Evolutionary conservation across 2,797 vertebrate genomes (phyloP).

Genomic region (Siniperca obscura): DNA sequence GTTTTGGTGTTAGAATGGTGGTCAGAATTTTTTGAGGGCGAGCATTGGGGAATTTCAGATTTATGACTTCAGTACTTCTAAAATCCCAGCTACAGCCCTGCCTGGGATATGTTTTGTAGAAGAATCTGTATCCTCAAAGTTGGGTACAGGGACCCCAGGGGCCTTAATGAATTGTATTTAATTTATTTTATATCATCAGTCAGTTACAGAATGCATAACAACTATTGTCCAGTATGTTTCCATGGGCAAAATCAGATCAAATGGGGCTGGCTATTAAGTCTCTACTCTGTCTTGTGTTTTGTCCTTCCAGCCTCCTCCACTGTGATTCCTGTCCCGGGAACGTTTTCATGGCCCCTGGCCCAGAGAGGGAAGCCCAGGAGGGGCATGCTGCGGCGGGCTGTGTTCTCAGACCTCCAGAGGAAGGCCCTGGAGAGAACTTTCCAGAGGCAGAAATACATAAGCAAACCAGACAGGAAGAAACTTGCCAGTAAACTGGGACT

Average conservation of each 20-base stretch:
- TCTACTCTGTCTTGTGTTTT: not conserved
- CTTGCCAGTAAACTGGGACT: slow-evolving; percentile 93
- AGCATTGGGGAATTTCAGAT: too few relatives aligned
- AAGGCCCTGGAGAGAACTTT: slow-evolving; percentile 98
- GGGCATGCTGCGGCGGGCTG: slow-evolving; percentile 95
- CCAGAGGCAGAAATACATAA: slow-evolving; percentile 99
- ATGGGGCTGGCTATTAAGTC: not conserved
- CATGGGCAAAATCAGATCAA: not conserved
- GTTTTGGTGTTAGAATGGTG: too few relatives aligned
- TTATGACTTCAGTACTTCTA: too few relatives aligned
- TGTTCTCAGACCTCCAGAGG: slow-evolving; percentile 97
- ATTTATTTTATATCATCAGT: not conserved
- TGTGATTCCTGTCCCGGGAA: slow-evolving; percentile 93
- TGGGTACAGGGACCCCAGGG: not conserved
- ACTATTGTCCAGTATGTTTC: not conserved
- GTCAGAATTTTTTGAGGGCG: too few relatives aligned
- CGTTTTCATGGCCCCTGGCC: slow-evolving; percentile 95
- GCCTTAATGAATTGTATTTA: not conserved
- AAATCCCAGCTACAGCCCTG: not conserved
- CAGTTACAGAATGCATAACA: not conserved
- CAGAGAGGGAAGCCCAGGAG: slow-evolving; percentile 94
- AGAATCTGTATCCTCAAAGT: not conserved
- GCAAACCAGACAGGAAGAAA: slow-evolving; percentile 97
- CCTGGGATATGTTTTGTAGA: not conserved
- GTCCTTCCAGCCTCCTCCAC: slow-evolving; percentile 80